These are phyloP conservation scores for Ataeniobius toweri DNA, from an alignment of 2,797 vertebrate species.

Conservation along the genomic window DNA sequence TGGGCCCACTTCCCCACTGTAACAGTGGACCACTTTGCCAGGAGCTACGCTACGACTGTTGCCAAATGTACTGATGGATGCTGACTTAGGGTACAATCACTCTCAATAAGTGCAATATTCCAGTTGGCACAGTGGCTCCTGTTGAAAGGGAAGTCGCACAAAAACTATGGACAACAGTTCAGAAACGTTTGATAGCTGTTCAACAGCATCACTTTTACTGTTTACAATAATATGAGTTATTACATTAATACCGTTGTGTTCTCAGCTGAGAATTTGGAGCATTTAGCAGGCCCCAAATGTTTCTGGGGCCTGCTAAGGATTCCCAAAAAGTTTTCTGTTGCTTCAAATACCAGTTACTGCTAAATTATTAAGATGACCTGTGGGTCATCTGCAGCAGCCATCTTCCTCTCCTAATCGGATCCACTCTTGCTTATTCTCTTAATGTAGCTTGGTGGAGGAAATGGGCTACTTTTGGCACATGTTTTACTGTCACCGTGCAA, in stretches of 20 bases:
- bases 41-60: conserved; percentile 44
- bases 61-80: conserved; percentile 77
- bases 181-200: conserved; percentile 20
- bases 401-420: conserved; percentile 65
- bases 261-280: conserved; percentile 21
- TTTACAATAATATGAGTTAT: conserved; percentile 9
- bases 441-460: conserved; percentile 67
- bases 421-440: conserved; percentile 66
- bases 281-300: too few relatives aligned
- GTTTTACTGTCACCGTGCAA: conserved; percentile 68
- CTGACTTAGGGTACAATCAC: conserved; percentile 74
- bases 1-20: conserved; percentile 53
- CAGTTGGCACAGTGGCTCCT: conserved; percentile 49
- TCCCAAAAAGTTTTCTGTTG: conserved; percentile 21
- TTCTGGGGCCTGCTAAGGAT: conserved; percentile 23
- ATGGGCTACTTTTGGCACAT: conserved; percentile 75
- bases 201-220: background rate
- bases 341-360: conserved; percentile 44
- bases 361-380: conserved; percentile 60
- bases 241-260: conserved; percentile 17
- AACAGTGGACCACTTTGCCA: conserved; percentile 54
- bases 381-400: conserved; percentile 56
- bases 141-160: conserved; percentile 29
- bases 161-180: conserved; percentile 24
- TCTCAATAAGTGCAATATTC: conserved; percentile 75